Conservation (phyloP, 2,113 vertebrate species). For the Antidorcas marsupialis region DNA sequence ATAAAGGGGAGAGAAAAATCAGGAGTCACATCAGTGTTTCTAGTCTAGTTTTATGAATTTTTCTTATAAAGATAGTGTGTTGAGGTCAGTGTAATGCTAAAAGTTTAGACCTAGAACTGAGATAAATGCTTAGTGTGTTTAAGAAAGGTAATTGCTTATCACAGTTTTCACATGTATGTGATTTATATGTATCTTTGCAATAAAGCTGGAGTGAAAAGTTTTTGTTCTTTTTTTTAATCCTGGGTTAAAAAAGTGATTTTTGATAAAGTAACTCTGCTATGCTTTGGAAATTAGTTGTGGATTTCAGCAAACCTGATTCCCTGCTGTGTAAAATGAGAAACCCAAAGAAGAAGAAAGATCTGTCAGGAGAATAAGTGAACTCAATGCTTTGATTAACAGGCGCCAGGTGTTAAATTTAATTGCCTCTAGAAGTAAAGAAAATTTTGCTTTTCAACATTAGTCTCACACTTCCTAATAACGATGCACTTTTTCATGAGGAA, state of each 20-base stretch:
- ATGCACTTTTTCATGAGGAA: background rate
- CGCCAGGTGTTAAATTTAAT: conserved; percentile 73
- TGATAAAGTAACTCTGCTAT: background rate
- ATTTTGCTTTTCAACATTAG: conserved; percentile 64
- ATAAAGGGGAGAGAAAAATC: background rate
- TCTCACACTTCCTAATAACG: conserved; percentile 28
- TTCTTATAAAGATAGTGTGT: background rate
- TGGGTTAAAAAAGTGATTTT: background rate
- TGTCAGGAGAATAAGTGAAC: conserved; percentile 48
- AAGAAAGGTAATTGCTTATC: background rate
- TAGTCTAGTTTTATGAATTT: background rate
- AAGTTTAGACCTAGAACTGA: background rate
- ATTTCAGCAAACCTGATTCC: background rate
- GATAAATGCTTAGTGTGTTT: background rate
- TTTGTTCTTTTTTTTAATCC: background rate
- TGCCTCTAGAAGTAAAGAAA: background rate
- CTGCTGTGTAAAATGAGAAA: conserved; percentile 46
- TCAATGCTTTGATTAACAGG: conserved; percentile 66
- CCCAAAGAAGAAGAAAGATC: conserved; percentile 5
- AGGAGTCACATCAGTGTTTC: background rate
- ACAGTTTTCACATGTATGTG: background rate
- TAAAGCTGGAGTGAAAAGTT: background rate
- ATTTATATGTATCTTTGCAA: background rate
- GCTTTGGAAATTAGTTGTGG: background rate
- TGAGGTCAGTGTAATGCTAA: background rate